Base-by-base conservation (phyloP, 1,140 invertebrate species). In the Ptiloglossa arizonensis region DNA sequence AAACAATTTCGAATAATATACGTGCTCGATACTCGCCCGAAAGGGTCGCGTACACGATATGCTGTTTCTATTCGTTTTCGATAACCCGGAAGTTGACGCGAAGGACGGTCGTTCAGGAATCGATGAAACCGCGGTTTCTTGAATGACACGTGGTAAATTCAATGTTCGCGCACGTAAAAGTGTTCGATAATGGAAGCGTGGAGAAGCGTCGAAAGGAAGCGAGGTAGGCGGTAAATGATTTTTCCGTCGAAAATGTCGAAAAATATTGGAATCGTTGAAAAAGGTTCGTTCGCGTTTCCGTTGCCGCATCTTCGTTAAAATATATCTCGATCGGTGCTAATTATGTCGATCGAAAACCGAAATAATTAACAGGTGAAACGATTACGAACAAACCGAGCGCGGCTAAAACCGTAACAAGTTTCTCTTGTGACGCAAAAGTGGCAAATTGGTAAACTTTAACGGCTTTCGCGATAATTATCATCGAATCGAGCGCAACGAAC, bases 91-190 rank as follows among this genome's bases (percentile, higher is more conserved):
- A 82, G 80, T 68, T 62, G 80, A 50, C 54, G n/a, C 13, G 59
- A 62, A 71, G 50, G 56, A 35, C 41, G 73, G 82, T 78, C 73
- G 73, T 78, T 83, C 62, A 71, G 82, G 82, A 83, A 83, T 83
- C 72, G 80, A 83, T 83, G 80, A 78, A 71, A 78, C 81, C 74
- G 72, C 73, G 62, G 72, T 83, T 82, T 52, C 38, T 29, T 29
- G 38, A 64, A 59, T 44, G 81, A 67, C 52, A 71, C 72, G 66
- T 44, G 67, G 73, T 83, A 83, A 83, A 83, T 83, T 83, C 74
- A 81, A 82, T 81, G 74, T 78, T 44, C 66, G 3, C 54, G 64
- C 50, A 67, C 80, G 81, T 78, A 73, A 75, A 62, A 29, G 32
- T 56, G 69, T 22, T 56, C 66, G 80, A 82, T 83, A 83, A 83